Evolutionary conservation across 2,113 vertebrate genomes (phyloP).

Genomic region (Takifugu bimaculatus): DNA sequence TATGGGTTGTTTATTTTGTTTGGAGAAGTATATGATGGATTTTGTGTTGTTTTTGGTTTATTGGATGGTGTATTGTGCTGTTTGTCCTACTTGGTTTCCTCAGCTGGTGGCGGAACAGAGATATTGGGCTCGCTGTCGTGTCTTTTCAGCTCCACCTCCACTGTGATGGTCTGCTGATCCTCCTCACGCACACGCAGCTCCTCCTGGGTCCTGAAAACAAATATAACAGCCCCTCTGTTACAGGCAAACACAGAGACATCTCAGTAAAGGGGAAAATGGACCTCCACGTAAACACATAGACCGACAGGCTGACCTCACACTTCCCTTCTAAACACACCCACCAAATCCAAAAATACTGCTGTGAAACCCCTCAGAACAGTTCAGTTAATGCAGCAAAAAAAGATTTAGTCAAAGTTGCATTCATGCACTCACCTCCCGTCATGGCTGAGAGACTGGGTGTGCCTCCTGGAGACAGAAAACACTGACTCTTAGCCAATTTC

Average conservation of each 20-base stretch:
- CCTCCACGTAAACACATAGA: conserved; percentile 20
- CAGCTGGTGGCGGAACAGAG: conserved; percentile 56
- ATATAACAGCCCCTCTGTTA: conserved; percentile 6
- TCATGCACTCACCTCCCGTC: conserved; percentile 84
- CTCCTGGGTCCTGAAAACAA: conserved; percentile 82
- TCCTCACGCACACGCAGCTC: conserved; percentile 81
- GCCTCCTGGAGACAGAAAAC: conserved; percentile 78
- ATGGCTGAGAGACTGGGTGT: conserved; percentile 89
- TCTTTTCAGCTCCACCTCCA: conserved; percentile 87
- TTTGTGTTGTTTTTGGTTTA: too few species aligned
- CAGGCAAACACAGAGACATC: conserved; percentile 10
- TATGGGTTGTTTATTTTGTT: too few species aligned
- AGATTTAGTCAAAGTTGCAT: conserved; percentile 20
- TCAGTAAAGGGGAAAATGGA: conserved; percentile 23
- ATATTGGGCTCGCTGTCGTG: conserved; percentile 73
- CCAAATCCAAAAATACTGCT: conserved; percentile 31
- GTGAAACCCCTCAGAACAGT: conserved; percentile 37
- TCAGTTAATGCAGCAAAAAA: conserved; percentile 2
- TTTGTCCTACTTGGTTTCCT: conserved; percentile 64
- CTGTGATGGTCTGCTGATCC: conserved; percentile 86
- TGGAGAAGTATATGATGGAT: too few species aligned
- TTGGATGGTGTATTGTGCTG: not conserved
- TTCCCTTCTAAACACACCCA: conserved; percentile 5
- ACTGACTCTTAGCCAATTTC: conserved; percentile 3
- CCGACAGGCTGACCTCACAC: conserved; percentile 12